These are phyloP conservation scores for Sebastes dallii DNA, from an alignment of 2,797 vertebrate species.

Conservation along the genomic window DNA sequence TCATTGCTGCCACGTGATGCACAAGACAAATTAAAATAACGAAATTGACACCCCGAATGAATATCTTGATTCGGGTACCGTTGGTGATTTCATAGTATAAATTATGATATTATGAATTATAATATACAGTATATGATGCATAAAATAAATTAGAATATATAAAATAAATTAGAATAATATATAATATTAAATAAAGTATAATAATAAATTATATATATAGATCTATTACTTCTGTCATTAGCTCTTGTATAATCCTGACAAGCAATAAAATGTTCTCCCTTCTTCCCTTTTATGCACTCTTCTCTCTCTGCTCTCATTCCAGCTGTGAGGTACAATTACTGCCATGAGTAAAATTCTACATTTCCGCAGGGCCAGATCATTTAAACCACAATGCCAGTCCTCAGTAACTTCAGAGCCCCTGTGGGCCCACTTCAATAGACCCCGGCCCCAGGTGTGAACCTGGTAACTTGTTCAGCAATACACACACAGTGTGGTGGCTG, in stretches of 20 bases:
- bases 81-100: neutral
- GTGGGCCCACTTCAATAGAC: constrained; percentile 63
- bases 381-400: constrained; percentile 76
- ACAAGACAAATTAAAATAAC: too few species aligned
- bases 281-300: constrained; percentile 18
- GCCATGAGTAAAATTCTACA: constrained; percentile 78
- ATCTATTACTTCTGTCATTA: neutral
- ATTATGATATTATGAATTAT: neutral
- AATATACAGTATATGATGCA: too few species aligned
- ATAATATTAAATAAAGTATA: too few species aligned
- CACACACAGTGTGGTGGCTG: constrained; percentile 45
- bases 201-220: neutral
- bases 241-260: constrained; percentile 21
- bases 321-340: constrained; percentile 75
- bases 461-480: constrained; percentile 67
- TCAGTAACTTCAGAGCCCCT: constrained; percentile 79
- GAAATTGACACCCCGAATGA: rapidly evolving
- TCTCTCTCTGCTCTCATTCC: constrained; percentile 45
- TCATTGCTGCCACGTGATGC: too few species aligned
- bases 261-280: constrained; percentile 19
- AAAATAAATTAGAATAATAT: too few species aligned
- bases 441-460: constrained; percentile 59
- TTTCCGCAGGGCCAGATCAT: constrained; percentile 77
- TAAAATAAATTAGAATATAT: too few species aligned
- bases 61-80: neutral